phyloP scores from a whole-genome alignment of 2,113 vertebrate species.

The Pongo abelii region DNA sequence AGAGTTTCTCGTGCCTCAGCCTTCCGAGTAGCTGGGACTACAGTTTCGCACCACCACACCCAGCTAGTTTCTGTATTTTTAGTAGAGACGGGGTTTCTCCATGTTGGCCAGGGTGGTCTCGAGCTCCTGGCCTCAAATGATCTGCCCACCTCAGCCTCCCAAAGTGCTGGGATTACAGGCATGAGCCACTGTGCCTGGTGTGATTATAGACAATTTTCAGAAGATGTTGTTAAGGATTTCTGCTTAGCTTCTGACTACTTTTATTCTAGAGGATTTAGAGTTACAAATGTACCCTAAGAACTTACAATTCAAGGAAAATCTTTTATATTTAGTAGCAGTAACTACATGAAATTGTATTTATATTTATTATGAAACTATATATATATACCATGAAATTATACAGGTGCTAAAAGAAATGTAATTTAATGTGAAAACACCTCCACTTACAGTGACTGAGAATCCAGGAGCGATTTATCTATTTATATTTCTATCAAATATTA shows the following conservation, averaged over 20 bases:
- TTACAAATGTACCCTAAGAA: not conserved
- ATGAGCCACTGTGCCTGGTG: too few species aligned
- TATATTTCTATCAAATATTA: not conserved
- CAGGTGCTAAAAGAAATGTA: not conserved
- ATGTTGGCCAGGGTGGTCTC: too few species aligned
- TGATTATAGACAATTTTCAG: not conserved
- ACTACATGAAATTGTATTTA: not conserved
- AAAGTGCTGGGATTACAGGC: too few species aligned
- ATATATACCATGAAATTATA: not conserved
- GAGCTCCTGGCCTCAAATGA: too few species aligned
- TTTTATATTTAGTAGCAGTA: not conserved
- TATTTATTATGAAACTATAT: not conserved
- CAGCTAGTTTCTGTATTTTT: too few species aligned
- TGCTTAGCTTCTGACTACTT: not conserved
- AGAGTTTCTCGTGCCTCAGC: too few species aligned
- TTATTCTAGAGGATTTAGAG: not conserved
- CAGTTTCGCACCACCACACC: too few species aligned
- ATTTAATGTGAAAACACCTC: not conserved
- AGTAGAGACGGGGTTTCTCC: too few species aligned
- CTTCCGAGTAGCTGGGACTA: too few species aligned
- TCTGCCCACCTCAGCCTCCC: too few species aligned
- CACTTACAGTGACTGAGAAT: not conserved
- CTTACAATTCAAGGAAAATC: not conserved
- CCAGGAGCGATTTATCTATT: not conserved
- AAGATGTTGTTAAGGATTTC: not conserved